A percentile compares a stretch with the other conserved stretches of the same genome.
Evolutionary conservation across 2,888 invertebrate genomes (phyloP).

Genomic region (Euplagia quadripunctaria): DNA sequence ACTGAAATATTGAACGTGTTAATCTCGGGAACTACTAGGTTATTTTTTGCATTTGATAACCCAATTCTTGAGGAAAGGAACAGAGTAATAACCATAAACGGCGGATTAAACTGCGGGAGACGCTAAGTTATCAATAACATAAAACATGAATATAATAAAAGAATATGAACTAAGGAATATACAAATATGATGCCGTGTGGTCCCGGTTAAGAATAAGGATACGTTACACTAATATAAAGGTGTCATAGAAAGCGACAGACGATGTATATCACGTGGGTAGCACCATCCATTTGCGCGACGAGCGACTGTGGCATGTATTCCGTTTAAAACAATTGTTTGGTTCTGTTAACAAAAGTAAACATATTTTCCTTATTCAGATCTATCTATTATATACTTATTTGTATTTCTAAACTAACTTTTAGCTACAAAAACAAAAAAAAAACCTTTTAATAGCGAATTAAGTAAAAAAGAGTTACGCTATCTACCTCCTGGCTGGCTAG

Average conservation of each 20-base stretch:
- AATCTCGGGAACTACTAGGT: too few relatives aligned
- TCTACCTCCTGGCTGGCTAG: too few relatives aligned
- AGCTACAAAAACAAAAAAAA: too few relatives aligned
- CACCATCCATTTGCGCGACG: neutral
- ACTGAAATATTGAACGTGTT: too few relatives aligned
- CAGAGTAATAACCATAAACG: too few relatives aligned
- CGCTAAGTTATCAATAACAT: neutral
- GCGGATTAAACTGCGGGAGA: neutral
- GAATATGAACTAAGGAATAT: neutral
- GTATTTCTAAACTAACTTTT: neutral
- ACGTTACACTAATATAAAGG: neutral
- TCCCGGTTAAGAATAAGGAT: neutral
- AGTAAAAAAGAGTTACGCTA: too few relatives aligned
- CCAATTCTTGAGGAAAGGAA: too few relatives aligned
- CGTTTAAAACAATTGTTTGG: neutral
- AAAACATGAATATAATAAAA: neutral
- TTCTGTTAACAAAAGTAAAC: neutral
- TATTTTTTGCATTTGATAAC: neutral
- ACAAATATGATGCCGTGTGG: neutral
- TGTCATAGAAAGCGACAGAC: constrained; percentile 1
- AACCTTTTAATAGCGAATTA: too few relatives aligned
- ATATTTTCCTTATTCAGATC: neutral
- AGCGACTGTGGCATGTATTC: neutral
- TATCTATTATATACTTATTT: neutral
- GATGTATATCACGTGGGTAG: neutral